phyloP scores from a whole-genome alignment of 1,140 invertebrate species.

The Metopolophium dirhodum region DNA sequence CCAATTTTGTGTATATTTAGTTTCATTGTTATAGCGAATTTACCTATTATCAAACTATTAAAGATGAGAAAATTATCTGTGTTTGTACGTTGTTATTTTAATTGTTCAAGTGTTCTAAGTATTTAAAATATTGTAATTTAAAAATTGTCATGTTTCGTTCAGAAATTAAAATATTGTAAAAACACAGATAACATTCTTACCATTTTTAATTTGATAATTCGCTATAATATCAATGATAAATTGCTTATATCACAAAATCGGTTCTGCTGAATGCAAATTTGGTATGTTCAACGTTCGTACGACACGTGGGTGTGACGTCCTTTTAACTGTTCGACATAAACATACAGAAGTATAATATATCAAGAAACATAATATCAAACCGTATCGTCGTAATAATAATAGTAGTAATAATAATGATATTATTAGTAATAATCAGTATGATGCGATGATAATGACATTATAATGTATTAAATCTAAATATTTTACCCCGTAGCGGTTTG shows the following conservation, averaged over 20 bases:
- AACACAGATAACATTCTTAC: neutral
- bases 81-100: too few species aligned
- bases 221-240: too few species aligned
- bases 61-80: too few species aligned
- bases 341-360: neutral
- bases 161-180: neutral
- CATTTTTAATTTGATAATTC: neutral
- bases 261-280: too few species aligned
- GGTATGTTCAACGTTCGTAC: too few species aligned
- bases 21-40: neutral
- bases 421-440: neutral
- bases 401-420: neutral
- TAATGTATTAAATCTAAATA: conserved; percentile 20
- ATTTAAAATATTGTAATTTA: neutral
- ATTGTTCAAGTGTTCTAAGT: neutral
- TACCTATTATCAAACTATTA: neutral
- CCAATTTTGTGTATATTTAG: neutral
- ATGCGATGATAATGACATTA: too few species aligned
- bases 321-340: too few species aligned
- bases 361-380: neutral
- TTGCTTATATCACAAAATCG: too few species aligned
- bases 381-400: neutral
- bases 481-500: conserved; percentile 65
- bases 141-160: neutral
- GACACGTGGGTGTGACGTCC: too few species aligned